Evolutionary conservation across 1,140 invertebrate genomes (phyloP).

Genomic region (Cephus cinctus): DNA sequence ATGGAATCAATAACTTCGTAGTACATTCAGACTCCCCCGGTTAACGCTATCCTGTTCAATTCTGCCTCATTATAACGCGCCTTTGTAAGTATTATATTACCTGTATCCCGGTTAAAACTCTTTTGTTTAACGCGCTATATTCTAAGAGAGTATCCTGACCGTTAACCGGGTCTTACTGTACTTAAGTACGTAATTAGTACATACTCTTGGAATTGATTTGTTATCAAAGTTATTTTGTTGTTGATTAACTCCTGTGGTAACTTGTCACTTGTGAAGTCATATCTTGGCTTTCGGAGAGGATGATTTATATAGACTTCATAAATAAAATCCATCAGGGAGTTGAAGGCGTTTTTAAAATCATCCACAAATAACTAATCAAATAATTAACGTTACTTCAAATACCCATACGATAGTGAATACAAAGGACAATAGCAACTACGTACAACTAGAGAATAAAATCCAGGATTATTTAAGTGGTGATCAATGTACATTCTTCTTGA

Average conservation of each 20-base stretch:
- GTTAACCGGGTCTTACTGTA: too few relatives aligned
- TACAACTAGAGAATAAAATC: slow-evolving; percentile 35
- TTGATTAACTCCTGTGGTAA: slow-evolving; percentile 24
- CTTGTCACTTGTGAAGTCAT: slow-evolving; percentile 23
- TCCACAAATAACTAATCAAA: slow-evolving; percentile 29
- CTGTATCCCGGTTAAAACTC: too few relatives aligned
- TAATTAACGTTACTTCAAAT: slow-evolving; percentile 4
- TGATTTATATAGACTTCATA: slow-evolving; percentile 17
- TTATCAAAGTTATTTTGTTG: too few relatives aligned
- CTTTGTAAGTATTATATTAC: too few relatives aligned
- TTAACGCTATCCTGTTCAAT: too few relatives aligned
- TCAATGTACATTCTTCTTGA: slow-evolving; percentile 32
- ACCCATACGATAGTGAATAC: not conserved
- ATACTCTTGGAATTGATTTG: too few relatives aligned
- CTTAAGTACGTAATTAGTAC: too few relatives aligned
- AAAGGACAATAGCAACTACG: not conserved
- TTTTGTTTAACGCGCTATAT: too few relatives aligned
- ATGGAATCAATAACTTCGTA: too few relatives aligned
- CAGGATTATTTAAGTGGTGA: slow-evolving; percentile 32
- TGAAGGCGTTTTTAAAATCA: slow-evolving; percentile 24
- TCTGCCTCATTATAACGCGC: too few relatives aligned
- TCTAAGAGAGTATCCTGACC: too few relatives aligned
- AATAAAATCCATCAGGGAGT: slow-evolving; percentile 24
- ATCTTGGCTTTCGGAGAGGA: slow-evolving; percentile 13
- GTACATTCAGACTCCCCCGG: too few relatives aligned